Evolutionary conservation across 2,888 invertebrate species (phyloP).

Genomic region (Agrotis puta): DNA sequence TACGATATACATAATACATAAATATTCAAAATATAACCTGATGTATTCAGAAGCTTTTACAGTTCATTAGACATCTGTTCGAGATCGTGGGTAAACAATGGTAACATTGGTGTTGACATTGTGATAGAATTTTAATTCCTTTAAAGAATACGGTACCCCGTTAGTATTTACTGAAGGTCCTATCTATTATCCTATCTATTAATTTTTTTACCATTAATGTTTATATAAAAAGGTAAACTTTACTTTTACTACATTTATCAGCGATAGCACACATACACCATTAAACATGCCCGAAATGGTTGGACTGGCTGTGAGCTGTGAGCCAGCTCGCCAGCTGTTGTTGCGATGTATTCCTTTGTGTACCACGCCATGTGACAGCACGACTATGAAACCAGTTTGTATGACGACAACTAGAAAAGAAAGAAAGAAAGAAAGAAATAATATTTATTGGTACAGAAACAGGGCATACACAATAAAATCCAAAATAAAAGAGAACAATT

Average conservation of each 20-base stretch:
- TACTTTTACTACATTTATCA: background rate
- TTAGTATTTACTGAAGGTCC: background rate
- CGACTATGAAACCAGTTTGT: background rate
- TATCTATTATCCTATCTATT: too few relatives aligned
- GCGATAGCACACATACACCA: background rate
- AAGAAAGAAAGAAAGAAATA: too few relatives aligned
- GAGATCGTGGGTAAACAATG: conserved; percentile 21
- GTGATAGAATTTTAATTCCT: background rate
- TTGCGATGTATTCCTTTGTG: background rate
- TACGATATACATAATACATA: background rate
- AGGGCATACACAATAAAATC: too few relatives aligned
- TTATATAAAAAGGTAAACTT: too few relatives aligned
- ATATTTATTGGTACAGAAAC: too few relatives aligned
- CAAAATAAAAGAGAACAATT: too few relatives aligned
- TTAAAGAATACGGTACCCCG: background rate
- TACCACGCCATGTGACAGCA: background rate
- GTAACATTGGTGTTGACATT: background rate
- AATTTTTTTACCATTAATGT: too few relatives aligned
- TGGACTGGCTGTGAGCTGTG: background rate
- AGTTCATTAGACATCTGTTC: conserved; percentile 31
- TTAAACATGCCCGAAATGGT: background rate
- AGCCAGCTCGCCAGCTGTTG: background rate
- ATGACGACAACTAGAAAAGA: background rate
- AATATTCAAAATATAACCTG: conserved; percentile 30
- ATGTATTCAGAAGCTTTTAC: conserved; percentile 28